Evolutionary conservation across 1,140 invertebrate genomes (phyloP).

Genomic region (Metaphire vulgaris): DNA sequence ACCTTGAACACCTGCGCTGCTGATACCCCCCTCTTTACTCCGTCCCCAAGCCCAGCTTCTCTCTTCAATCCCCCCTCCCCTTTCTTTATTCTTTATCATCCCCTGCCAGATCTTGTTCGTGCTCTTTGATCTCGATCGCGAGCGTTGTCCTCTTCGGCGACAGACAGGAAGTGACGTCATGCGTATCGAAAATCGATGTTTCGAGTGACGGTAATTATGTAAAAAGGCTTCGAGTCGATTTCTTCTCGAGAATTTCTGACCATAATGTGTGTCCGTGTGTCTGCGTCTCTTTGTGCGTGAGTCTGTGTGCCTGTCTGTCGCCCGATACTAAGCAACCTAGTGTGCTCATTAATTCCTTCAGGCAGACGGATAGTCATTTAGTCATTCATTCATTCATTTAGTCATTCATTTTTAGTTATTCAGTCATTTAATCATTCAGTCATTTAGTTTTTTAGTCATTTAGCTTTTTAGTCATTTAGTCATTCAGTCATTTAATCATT

Average conservation of each 20-base stretch:
- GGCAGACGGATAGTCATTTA: background rate
- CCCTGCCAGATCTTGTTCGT: background rate
- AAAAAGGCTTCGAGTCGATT: too few relatives aligned
- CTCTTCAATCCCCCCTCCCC: background rate
- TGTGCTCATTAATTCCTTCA: too few relatives aligned
- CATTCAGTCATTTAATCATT: background rate
- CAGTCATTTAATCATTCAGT: background rate
- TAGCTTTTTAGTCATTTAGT: background rate
- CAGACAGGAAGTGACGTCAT: too few relatives aligned
- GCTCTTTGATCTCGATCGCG: background rate
- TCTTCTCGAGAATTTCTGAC: too few relatives aligned
- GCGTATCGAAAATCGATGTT: too few relatives aligned
- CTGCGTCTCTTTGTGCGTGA: background rate
- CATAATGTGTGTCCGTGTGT: background rate
- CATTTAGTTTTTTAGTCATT: background rate
- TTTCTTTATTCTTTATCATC: background rate
- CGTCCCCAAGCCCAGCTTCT: too few relatives aligned
- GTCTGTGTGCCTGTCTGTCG: background rate
- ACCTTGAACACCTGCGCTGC: too few relatives aligned
- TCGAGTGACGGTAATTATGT: too few relatives aligned
- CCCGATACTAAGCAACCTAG: too few relatives aligned
- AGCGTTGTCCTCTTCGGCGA: too few relatives aligned
- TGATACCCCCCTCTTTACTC: background rate
- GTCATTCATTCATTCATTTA: background rate
- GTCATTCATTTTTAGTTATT: background rate